Evolutionary conservation across 2,113 vertebrate genomes (phyloP).

Genomic region (Pteropus alecto): DNA sequence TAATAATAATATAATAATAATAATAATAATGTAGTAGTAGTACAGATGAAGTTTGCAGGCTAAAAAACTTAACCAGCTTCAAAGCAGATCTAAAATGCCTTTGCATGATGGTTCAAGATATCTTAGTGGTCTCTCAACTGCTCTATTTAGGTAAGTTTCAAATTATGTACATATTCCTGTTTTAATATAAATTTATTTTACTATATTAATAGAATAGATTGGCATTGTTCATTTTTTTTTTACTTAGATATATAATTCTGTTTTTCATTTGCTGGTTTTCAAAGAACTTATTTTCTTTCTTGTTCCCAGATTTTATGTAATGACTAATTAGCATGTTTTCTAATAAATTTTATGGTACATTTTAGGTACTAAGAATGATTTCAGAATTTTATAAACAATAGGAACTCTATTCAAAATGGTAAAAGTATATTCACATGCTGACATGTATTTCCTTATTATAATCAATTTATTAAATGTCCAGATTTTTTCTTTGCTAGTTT

Average conservation of each 20-base stretch:
- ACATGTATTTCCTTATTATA: not conserved
- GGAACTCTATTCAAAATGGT: not conserved
- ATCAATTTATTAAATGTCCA: not conserved
- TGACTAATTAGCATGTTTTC: not conserved
- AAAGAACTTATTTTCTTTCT: not conserved
- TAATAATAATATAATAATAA: not conserved
- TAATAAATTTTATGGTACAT: not conserved
- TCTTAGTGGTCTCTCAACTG: not conserved
- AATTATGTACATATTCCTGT: not conserved
- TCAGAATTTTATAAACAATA: not conserved
- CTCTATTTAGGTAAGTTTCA: not conserved
- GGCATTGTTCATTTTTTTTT: not conserved
- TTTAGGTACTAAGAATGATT: constrained; percentile 2
- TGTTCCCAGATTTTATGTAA: not conserved
- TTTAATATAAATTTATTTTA: not conserved
- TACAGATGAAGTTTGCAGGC: not conserved
- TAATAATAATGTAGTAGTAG: not conserved
- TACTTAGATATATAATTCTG: not conserved
- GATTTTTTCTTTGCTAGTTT: not conserved
- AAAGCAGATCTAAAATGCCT: not conserved
- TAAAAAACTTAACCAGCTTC: not conserved
- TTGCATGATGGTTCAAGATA: not conserved
- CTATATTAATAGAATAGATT: not conserved
- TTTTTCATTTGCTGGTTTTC: not conserved
- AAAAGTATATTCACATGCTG: not conserved